These are phyloP conservation scores for Tridacna crocea DNA, from an alignment of 2,888 invertebrate genomes.

Conservation along the genomic window DNA sequence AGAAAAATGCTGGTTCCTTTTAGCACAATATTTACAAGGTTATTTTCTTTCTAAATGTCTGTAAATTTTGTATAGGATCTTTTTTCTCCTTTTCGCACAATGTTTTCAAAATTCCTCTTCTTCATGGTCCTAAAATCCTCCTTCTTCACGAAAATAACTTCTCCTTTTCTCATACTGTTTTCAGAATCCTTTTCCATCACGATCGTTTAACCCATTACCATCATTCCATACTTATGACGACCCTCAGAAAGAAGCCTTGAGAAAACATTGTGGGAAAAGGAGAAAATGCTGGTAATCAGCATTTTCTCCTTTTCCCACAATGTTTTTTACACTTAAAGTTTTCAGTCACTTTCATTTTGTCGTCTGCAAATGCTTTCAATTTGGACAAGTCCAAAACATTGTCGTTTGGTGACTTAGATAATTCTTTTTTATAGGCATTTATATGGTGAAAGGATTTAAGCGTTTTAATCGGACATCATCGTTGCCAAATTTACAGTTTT, in stretches of 20 bases:
- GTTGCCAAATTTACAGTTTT: constrained; percentile 69
- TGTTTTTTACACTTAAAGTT: not conserved
- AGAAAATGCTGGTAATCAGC: not conserved
- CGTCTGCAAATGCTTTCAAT: no score
- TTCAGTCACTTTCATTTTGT: no score
- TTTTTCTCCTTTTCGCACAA: not conserved
- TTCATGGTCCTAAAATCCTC: not conserved
- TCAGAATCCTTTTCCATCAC: not conserved
- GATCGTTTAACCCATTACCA: not conserved
- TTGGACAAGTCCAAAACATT: no score
- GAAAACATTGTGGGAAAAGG: not conserved
- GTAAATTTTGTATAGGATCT: no score
- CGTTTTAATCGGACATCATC: constrained; percentile 69
- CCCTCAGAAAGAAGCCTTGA: not conserved
- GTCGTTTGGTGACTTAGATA: no score
- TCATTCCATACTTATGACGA: not conserved
- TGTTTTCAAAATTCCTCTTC: not conserved
- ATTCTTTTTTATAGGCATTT: no score
- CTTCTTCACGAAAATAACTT: not conserved
- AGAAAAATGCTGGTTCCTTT: not conserved
- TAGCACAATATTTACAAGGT: not conserved
- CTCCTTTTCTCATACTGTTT: not conserved
- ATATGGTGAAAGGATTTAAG: constrained; percentile 50
- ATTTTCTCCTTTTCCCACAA: not conserved
- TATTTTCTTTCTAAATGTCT: no score